Evolutionary conservation across 53 echinoderm and acorn worm species (phyloP).

Genomic region (Astropecten irregularis): DNA sequence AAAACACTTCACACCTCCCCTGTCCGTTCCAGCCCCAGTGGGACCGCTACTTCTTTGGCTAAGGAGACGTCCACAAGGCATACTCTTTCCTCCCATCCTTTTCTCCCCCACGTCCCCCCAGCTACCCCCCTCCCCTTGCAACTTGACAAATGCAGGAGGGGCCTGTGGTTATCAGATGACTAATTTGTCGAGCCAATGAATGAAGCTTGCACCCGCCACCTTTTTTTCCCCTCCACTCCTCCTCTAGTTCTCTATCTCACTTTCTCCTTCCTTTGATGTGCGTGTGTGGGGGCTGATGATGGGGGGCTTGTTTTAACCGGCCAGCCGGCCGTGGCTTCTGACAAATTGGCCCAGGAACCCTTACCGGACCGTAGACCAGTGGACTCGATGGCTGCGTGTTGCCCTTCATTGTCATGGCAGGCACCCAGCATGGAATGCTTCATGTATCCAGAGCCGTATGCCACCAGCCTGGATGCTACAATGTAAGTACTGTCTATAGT

Average conservation of each 20-base stretch:
- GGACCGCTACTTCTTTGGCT: slow-evolving; percentile 44
- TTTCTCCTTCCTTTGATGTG: too few relatives aligned
- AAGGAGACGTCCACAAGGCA: slow-evolving; percentile 43
- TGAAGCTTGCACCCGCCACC: slow-evolving; percentile 48
- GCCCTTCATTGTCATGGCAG: slow-evolving; percentile 50
- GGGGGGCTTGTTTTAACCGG: slow-evolving; percentile 32
- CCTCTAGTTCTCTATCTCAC: too few relatives aligned
- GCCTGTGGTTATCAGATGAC: slow-evolving; percentile 63
- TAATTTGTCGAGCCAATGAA: slow-evolving; percentile 66
- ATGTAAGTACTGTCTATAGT: slow-evolving; percentile 38
- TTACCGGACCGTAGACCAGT: neutral
- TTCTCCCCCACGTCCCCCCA: neutral
- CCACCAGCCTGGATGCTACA: slow-evolving; percentile 57
- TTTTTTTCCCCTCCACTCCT: too few relatives aligned
- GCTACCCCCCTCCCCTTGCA: neutral
- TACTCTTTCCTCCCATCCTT: neutral
- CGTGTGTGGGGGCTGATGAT: slow-evolving; percentile 23
- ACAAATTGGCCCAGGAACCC: slow-evolving; percentile 15
- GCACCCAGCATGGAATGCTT: slow-evolving; percentile 61
- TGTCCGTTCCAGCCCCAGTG: slow-evolving; percentile 37
- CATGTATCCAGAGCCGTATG: slow-evolving; percentile 61
- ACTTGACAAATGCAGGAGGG: slow-evolving; percentile 53
- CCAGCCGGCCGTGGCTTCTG: neutral
- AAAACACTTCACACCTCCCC: slow-evolving; percentile 57
- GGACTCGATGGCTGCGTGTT: slow-evolving; percentile 43